Conservation (phyloP, 37 sponge, comb jelly and placozoan species). For the Ianthella basta region DNA sequence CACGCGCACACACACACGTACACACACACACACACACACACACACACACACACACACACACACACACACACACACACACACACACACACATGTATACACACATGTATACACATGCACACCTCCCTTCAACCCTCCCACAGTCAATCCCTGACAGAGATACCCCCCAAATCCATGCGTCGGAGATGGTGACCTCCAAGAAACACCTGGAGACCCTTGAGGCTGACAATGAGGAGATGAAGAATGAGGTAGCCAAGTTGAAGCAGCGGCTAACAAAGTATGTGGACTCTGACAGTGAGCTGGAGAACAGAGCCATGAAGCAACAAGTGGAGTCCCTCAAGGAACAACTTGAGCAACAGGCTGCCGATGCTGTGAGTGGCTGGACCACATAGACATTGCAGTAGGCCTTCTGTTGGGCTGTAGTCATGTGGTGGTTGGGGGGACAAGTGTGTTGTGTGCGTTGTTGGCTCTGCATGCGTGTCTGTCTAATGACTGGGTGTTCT, state of each 20-base stretch:
- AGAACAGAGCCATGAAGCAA: conserved; percentile 7
- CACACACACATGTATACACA: conserved; percentile 55
- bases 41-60: conserved; percentile 50
- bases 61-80: conserved; percentile 56
- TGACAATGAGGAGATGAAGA: not conserved
- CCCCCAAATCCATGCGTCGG: not conserved
- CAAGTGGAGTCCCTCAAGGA: conserved; percentile 13
- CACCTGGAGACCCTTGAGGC: not conserved
- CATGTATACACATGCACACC: conserved; percentile 30
- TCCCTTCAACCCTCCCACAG: conserved; percentile 11
- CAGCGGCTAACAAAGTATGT: not conserved
- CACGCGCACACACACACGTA: conserved; percentile 34
- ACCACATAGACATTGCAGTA: not conserved
- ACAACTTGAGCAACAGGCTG: conserved; percentile 3
- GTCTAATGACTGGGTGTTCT: not conserved
- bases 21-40: conserved; percentile 49
- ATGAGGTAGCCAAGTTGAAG: not conserved
- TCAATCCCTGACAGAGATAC: not conserved
- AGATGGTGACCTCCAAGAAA: conserved; percentile 4
- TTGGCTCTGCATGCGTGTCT: not conserved
- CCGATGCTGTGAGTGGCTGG: not conserved
- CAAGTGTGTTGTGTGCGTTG: conserved; percentile 6
- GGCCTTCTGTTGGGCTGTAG: too few species aligned
- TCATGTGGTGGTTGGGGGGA: not conserved
- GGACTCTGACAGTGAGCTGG: conserved; percentile 13